These are phyloP conservation scores for Drosophila anomalata DNA, from an alignment of 2,888 invertebrate genomes.

Conservation along the genomic window DNA sequence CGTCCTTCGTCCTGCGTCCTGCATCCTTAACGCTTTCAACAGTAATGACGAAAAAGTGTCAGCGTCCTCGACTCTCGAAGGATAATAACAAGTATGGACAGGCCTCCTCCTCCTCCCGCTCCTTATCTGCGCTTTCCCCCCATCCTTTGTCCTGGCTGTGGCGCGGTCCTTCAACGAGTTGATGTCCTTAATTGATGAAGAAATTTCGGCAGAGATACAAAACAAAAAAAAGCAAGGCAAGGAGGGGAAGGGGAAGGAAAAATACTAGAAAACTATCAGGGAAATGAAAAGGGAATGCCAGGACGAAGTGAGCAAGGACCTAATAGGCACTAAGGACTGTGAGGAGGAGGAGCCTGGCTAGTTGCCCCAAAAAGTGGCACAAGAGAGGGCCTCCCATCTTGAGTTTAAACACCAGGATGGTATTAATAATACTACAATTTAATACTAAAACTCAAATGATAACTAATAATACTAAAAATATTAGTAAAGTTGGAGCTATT, in stretches of 20 bases:
- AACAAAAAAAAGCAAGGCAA: constrained; percentile 4
- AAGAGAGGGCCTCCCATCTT: background rate
- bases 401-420: too few relatives aligned
- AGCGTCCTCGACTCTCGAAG: constrained; percentile 78
- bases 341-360: background rate
- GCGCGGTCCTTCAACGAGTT: constrained; percentile 61
- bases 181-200: constrained; percentile 79
- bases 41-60: constrained; percentile 82
- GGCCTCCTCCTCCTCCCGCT: constrained; percentile 42
- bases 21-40: constrained; percentile 72
- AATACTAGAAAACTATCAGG: constrained; percentile 12
- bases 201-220: constrained; percentile 75
- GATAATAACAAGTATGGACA: constrained; percentile 80
- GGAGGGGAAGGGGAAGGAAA: background rate
- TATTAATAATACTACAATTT: too few relatives aligned
- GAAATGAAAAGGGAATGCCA: constrained; percentile 32
- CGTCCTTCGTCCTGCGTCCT: constrained; percentile 44
- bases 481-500: too few relatives aligned
- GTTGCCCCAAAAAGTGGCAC: background rate
- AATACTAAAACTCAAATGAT: too few relatives aligned
- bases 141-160: constrained; percentile 40
- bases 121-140: constrained; percentile 25
- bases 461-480: too few relatives aligned
- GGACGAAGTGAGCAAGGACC: constrained; percentile 23
- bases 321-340: constrained; percentile 25